Percentiles rank a stretch among this genome's conserved stretches.
phyloP scores from a whole-genome alignment of 2,113 vertebrate species.

The Podarcis cretensis region DNA sequence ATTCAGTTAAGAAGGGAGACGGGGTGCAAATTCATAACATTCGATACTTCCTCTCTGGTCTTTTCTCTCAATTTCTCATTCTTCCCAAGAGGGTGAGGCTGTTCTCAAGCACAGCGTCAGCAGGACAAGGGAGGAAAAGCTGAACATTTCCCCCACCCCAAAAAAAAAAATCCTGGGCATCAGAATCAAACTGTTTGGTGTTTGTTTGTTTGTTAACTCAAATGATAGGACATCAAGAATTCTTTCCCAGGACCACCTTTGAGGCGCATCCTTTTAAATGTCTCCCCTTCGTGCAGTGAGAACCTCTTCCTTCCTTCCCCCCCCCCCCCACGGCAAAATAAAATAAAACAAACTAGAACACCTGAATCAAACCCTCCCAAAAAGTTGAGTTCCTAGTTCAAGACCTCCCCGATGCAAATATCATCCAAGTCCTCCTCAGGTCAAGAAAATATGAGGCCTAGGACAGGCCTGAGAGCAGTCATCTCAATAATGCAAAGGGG shows the following conservation, averaged over 20 bases:
- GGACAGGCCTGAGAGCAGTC: constrained; percentile 60
- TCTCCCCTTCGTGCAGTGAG: not conserved
- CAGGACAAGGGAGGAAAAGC: no score
- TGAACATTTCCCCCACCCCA: no score
- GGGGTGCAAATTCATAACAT: no score
- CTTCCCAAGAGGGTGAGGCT: no score
- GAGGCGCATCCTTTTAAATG: no score
- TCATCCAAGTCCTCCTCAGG: constrained; percentile 8
- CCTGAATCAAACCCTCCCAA: not conserved
- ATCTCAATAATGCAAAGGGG: constrained; percentile 74
- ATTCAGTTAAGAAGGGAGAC: no score
- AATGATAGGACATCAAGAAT: not conserved
- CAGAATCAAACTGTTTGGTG: not conserved
- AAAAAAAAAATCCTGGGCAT: not conserved
- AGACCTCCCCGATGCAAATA: constrained; percentile 63
- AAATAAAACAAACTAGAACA: not conserved
- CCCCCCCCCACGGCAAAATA: not conserved
- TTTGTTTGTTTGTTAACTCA: no score
- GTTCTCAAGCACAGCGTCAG: no score
- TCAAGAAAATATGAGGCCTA: constrained; percentile 59
- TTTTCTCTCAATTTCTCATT: no score
- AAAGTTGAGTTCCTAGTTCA: constrained; percentile 34
- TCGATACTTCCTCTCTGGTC: no score
- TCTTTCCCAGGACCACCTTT: not conserved
- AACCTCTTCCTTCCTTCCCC: not conserved